Conservation (phyloP, 2,888 invertebrate species). For the Rhagophthalmus giganteus region DNA sequence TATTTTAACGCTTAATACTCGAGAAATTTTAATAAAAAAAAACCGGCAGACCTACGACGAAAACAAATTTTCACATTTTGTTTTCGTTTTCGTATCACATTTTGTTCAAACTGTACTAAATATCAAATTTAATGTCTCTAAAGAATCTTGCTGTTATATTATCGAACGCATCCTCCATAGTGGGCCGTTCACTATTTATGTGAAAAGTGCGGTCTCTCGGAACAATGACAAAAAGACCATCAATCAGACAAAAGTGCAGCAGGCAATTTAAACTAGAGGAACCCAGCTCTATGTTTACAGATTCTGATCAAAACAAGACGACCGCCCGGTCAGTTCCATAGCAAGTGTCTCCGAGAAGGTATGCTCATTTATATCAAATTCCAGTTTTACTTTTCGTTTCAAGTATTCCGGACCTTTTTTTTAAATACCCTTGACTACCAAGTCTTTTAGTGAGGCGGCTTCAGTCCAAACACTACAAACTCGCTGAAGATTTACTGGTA, state of each 20-base stretch:
- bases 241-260: slow-evolving; percentile 46
- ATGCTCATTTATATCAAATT: slow-evolving; percentile 14
- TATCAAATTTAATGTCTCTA: too few species aligned
- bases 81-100: too few species aligned
- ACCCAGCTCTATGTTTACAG: slow-evolving; percentile 48
- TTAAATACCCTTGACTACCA: slow-evolving; percentile 26
- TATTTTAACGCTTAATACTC: too few species aligned
- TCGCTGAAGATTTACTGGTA: slow-evolving; percentile 50
- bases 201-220: slow-evolving; percentile 33
- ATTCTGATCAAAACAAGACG: slow-evolving; percentile 51
- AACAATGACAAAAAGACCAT: slow-evolving; percentile 45
- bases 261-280: slow-evolving; percentile 52
- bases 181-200: slow-evolving; percentile 27
- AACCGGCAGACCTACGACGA: too few species aligned
- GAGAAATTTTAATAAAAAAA: too few species aligned
- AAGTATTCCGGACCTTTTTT: slow-evolving; percentile 30
- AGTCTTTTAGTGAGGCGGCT: slow-evolving; percentile 39
- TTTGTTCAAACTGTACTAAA: too few species aligned
- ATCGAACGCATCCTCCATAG: too few species aligned
- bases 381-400: slow-evolving; percentile 18
- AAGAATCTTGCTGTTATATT: too few species aligned
- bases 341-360: slow-evolving; percentile 36
- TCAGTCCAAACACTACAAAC: slow-evolving; percentile 48
- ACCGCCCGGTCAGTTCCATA: slow-evolving; percentile 46
- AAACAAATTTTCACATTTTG: too few species aligned